Base-by-base conservation (phyloP, 35 echinoderm and acorn worm species). In the Chiridota heheva region DNA sequence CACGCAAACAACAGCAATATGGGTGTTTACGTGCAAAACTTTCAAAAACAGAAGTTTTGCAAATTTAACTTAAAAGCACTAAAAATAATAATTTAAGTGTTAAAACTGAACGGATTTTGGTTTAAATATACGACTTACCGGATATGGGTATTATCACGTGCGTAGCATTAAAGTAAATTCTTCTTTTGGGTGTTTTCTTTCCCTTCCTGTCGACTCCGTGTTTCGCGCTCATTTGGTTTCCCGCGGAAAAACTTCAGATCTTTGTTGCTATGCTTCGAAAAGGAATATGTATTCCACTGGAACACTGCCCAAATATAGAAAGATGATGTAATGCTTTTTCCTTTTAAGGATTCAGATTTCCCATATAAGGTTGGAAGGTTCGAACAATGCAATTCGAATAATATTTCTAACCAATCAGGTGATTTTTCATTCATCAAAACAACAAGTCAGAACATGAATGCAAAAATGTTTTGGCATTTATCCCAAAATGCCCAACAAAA, bases 221-320 rank as follows among this genome's bases (percentile, higher is more conserved):
- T 78, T 78, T 62, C 53, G 58, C 34, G 58, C 33, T 40, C 51
- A 58, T 78, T 78, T 78, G 75, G 75, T 60, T 78, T 78, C 75
- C 75, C 75, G 75, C 75, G 75, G 58, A 78, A 78, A 78, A 78
- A 40, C 38, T 37, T 58, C 62, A 37, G 20, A 41, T 32, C 58
- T 62, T 58, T 58, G 75, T 78, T 62, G 75, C 75, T 60, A 78
- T 62, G 75, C 75, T 60, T 58, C 35, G 42, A 62, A n/a, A n/a
- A n/a, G n/a, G n/a, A n/a, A n/a, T n/a, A n/a, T n/a, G n/a, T 61
- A 49, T 24, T 33, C 22, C 40, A 37, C 62, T 78, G 75, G 75
- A 78, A 78, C 75, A 78, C 62, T 78, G 75, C 75, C 75, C n/a
- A 58, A 43, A 78, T 78, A 60, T 78, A 78, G 75, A 78, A 78